Percentiles rank a stretch among this genome's conserved stretches.
phyloP scores from a whole-genome alignment of 2,113 vertebrate genomes.

The Thunnus maccoyii region DNA sequence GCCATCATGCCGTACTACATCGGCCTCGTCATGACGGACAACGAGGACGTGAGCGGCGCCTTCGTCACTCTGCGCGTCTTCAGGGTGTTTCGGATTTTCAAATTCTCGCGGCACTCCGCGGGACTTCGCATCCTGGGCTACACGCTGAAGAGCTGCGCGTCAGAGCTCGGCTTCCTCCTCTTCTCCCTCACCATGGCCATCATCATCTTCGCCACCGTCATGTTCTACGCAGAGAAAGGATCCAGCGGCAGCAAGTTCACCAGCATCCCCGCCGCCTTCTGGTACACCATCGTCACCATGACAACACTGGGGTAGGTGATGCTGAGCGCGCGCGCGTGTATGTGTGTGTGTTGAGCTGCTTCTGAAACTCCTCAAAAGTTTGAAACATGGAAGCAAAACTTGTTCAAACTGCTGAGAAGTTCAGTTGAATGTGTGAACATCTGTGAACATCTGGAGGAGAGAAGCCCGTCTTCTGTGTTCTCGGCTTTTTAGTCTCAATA shows the following conservation, averaged over 20 bases:
- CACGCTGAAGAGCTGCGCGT: slow-evolving; percentile 98
- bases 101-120: slow-evolving; percentile 97
- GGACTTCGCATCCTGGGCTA: slow-evolving; percentile 97
- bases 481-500: too few species aligned
- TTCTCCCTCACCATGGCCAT: slow-evolving; percentile 99
- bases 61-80: slow-evolving; percentile 98
- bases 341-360: neutral
- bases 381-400: neutral
- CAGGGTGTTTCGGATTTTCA: slow-evolving; percentile 98
- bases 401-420: too few species aligned
- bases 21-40: slow-evolving; percentile 96
- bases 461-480: too few species aligned
- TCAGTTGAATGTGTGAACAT: too few species aligned
- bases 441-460: too few species aligned
- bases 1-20: slow-evolving; percentile 99
- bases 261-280: slow-evolving; percentile 98
- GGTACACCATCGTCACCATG: slow-evolving; percentile 99
- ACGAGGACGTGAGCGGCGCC: slow-evolving; percentile 98
- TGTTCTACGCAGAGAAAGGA: slow-evolving; percentile 99
- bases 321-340: neutral
- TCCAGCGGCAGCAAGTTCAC: slow-evolving; percentile 96
- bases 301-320: slow-evolving; percentile 96
- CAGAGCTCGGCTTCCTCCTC: slow-evolving; percentile 97
- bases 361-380: neutral
- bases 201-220: slow-evolving; percentile 98